Evolutionary conservation across 2,797 vertebrate genomes (phyloP).

Genomic region (Acanthornis magna): DNA sequence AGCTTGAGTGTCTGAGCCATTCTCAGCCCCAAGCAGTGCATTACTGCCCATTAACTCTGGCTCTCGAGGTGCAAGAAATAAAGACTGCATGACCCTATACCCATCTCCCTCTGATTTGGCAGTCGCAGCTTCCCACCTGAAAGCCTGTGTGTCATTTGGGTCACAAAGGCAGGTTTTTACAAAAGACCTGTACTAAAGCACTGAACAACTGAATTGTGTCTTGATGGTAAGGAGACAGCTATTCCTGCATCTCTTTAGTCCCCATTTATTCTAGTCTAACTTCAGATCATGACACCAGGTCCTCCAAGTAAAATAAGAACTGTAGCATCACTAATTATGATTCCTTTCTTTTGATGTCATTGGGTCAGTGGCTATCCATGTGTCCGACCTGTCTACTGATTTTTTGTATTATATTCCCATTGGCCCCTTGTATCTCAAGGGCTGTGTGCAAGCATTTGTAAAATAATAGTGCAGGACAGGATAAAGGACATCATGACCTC

Average conservation of each 20-base stretch:
- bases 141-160: neutral
- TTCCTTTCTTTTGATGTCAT: neutral
- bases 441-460: neutral
- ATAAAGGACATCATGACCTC: neutral
- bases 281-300: neutral
- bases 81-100: neutral
- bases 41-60: neutral
- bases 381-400: neutral
- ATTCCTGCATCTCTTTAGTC: neutral
- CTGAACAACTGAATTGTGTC: rapidly evolving
- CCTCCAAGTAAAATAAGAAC: neutral
- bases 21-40: neutral
- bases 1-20: neutral
- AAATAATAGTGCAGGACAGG: neutral
- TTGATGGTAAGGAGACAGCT: neutral
- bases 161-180: neutral
- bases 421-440: neutral
- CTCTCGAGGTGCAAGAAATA: neutral
- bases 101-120: neutral
- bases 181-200: neutral
- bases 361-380: rapidly evolving
- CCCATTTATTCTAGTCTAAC: neutral
- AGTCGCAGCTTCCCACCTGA: neutral
- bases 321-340: neutral
- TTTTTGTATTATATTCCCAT: neutral